A percentile compares a stretch with the other conserved stretches of the same genome.
These are phyloP conservation scores for Muscidifurax raptorellus DNA, from an alignment of 1,140 invertebrate species.

Conservation along the genomic window DNA sequence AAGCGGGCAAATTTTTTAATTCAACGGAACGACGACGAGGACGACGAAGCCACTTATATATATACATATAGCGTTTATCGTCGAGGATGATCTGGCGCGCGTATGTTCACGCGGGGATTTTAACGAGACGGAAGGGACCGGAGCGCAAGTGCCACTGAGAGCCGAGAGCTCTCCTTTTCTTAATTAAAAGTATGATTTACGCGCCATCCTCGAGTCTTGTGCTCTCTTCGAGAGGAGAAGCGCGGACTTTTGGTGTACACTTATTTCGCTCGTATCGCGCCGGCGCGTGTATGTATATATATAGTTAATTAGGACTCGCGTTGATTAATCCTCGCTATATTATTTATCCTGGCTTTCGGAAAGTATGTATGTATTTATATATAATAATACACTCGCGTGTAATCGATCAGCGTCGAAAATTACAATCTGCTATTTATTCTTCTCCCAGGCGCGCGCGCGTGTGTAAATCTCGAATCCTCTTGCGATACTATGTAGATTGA, in stretches of 20 bases:
- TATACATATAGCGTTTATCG: conserved; percentile 34
- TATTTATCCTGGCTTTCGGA: neutral
- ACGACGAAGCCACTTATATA: neutral
- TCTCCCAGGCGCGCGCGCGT: too few relatives aligned
- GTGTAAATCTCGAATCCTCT: too few relatives aligned
- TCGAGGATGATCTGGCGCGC: neutral
- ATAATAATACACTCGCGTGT: neutral
- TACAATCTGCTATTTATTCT: neutral
- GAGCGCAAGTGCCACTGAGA: neutral
- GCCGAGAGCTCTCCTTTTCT: conserved; percentile 2
- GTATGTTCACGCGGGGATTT: conserved; percentile 36
- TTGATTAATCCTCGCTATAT: neutral
- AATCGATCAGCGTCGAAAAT: neutral
- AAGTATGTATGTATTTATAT: too few relatives aligned
- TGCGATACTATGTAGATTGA: too few relatives aligned
- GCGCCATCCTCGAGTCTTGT: conserved; percentile 5
- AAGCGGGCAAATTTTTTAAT: conserved; percentile 24
- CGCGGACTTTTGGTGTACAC: neutral
- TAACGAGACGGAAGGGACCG: conserved; percentile 16
- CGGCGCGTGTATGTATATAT: too few relatives aligned
- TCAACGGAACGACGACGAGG: neutral
- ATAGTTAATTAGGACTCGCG: neutral
- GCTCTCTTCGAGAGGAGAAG: neutral
- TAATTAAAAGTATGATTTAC: conserved; percentile 54
- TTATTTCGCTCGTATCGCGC: too few relatives aligned